A percentile compares a stretch with the other conserved stretches of the same genome.
Conservation (phyloP, 2,797 vertebrate species). For the Fratercula arctica region DNA sequence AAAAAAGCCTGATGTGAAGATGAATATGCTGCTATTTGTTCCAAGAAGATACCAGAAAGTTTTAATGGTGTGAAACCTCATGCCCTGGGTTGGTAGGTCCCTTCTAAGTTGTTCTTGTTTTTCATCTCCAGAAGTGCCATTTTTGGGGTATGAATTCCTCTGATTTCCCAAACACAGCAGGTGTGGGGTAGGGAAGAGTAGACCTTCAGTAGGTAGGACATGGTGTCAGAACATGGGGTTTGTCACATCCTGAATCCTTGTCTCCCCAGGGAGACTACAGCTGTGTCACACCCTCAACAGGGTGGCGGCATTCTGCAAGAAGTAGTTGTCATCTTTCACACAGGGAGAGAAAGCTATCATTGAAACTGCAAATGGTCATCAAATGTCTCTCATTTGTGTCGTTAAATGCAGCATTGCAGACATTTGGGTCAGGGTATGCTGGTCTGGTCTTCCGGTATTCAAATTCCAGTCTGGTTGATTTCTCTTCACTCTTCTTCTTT, state of each 20-base stretch:
- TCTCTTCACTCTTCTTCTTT: not conserved
- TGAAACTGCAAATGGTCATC: not conserved
- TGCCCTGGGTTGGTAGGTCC: not conserved
- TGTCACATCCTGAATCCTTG: not conserved
- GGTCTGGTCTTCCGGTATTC: not conserved
- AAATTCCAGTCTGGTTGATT: not conserved
- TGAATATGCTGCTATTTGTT: not conserved
- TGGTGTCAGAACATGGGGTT: not conserved
- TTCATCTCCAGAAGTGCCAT: not conserved
- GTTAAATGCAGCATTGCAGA: not conserved
- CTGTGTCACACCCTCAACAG: accelerated
- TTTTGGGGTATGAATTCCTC: not conserved
- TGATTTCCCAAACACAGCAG: not conserved
- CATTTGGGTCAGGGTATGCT: not conserved
- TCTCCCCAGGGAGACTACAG: not conserved
- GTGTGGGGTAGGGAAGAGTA: not conserved
- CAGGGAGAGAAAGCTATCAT: not conserved
- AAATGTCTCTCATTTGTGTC: not conserved
- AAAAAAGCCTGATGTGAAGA: not conserved
- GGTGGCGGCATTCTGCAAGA: not conserved
- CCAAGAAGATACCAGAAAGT: not conserved
- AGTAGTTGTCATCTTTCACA: not conserved
- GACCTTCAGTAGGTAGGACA: not conserved
- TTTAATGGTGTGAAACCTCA: not conserved
- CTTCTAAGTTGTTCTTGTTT: not conserved